A percentile compares a stretch with the other conserved stretches of the same genome.
Evolutionary conservation across 2,888 invertebrate genomes (phyloP).

Genomic region (Ashinkailepas kermadecensis): DNA sequence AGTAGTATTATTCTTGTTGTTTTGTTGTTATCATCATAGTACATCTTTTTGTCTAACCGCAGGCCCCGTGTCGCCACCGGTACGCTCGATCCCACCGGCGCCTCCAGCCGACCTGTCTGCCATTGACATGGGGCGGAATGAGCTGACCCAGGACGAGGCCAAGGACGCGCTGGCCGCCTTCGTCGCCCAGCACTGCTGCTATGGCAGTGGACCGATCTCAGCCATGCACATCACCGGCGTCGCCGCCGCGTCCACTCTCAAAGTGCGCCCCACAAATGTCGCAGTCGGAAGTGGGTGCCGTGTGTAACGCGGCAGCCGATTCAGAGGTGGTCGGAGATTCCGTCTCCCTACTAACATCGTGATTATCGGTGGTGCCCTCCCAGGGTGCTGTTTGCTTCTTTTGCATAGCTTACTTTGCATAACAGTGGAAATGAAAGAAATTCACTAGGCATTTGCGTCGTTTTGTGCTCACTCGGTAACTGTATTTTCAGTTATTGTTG

Average conservation of each 20-base stretch:
- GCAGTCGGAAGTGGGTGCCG: no score
- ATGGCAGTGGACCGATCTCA: background rate
- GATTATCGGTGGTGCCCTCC: no score
- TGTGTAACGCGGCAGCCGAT: background rate
- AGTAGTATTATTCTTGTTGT: no score
- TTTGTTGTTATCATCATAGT: no score
- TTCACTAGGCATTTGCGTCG: no score
- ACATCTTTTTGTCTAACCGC: no score
- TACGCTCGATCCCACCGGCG: background rate
- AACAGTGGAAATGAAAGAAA: no score
- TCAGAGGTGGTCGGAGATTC: background rate
- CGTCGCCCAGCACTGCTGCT: constrained; percentile 18
- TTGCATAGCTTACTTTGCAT: no score
- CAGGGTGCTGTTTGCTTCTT: no score
- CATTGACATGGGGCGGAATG: background rate
- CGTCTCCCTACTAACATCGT: no score
- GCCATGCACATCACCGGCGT: background rate
- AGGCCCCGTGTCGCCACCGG: background rate
- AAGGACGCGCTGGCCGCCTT: background rate
- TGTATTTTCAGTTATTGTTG: no score
- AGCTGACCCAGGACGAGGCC: background rate
- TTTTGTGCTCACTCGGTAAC: no score
- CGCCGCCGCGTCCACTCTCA: background rate
- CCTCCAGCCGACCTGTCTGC: background rate
- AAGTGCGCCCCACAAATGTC: background rate